A percentile compares a stretch with the other conserved stretches of the same genome.
Conservation (phyloP, 2,888 invertebrate genomes). For the Oscheius sp. region DNA sequence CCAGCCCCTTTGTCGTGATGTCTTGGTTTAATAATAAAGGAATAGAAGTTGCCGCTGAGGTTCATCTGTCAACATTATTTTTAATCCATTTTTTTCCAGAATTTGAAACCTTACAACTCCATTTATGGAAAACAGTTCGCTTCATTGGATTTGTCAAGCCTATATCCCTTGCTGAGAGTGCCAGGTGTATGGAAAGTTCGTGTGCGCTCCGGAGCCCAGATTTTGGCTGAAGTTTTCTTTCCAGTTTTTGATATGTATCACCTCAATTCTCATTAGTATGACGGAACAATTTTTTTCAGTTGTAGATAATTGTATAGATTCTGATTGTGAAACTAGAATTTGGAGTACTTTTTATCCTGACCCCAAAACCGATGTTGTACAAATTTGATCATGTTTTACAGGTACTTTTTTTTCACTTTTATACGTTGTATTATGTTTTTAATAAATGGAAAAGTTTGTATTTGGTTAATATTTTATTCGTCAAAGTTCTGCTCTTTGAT, state of each 20-base stretch:
- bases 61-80: neutral
- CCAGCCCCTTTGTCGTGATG: conserved; percentile 51
- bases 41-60: neutral
- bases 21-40: conserved; percentile 42
- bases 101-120: conserved; percentile 66
- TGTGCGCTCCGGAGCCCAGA: neutral
- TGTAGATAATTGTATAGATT: conserved; percentile 45
- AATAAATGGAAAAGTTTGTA: neutral
- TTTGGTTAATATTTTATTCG: neutral
- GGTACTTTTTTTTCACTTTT: conserved; percentile 2
- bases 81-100: neutral
- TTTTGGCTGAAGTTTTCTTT: conserved; percentile 38
- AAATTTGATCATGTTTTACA: neutral
- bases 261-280: neutral
- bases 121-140: conserved; percentile 55
- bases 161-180: neutral
- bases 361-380: conserved; percentile 59
- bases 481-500: conserved; percentile 1
- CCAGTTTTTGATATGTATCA: conserved; percentile 39
- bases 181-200: conserved; percentile 28
- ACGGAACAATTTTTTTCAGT: conserved; percentile 42
- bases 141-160: conserved; percentile 20
- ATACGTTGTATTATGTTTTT: neutral
- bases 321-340: conserved; percentile 41
- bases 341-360: conserved; percentile 60